Evolutionary conservation across 1,140 invertebrate species (phyloP).

Genomic region (Heterodera schachtii): DNA sequence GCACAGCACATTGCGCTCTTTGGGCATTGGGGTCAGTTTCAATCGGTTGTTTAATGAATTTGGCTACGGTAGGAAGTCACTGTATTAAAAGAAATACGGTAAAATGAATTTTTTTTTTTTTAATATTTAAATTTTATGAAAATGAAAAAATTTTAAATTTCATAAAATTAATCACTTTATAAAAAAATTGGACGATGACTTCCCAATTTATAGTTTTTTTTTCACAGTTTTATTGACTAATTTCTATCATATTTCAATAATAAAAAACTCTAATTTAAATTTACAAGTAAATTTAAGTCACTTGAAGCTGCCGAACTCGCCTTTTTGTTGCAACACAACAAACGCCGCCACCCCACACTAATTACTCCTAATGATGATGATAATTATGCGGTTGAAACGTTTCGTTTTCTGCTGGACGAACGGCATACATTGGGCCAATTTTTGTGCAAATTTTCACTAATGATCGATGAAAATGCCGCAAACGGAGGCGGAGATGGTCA

Average conservation of each 20-base stretch:
- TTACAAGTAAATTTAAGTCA: not conserved
- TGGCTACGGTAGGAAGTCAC: too few relatives aligned
- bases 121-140: too few relatives aligned
- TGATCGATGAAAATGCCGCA: not conserved
- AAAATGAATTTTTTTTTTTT: too few relatives aligned
- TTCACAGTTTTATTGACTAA: too few relatives aligned
- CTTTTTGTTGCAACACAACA: constrained; percentile 18
- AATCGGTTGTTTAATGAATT: not conserved
- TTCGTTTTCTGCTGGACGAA: constrained; percentile 33
- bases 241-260: too few relatives aligned
- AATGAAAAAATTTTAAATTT: too few relatives aligned
- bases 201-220: too few relatives aligned
- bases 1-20: constrained; percentile 2
- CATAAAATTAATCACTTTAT: too few relatives aligned
- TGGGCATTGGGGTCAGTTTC: constrained; percentile 26
- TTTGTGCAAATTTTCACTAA: constrained; percentile 3
- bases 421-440: constrained; percentile 11
- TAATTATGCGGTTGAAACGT: not conserved
- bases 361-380: not conserved
- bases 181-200: too few relatives aligned
- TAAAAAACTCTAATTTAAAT: not conserved
- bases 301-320: constrained; percentile 25
- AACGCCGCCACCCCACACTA: not conserved
- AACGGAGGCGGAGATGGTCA: not conserved
- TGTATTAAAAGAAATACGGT: too few relatives aligned